These are phyloP conservation scores for Zapus hudsonius DNA, from an alignment of 2,113 vertebrate genomes.

Conservation along the genomic window DNA sequence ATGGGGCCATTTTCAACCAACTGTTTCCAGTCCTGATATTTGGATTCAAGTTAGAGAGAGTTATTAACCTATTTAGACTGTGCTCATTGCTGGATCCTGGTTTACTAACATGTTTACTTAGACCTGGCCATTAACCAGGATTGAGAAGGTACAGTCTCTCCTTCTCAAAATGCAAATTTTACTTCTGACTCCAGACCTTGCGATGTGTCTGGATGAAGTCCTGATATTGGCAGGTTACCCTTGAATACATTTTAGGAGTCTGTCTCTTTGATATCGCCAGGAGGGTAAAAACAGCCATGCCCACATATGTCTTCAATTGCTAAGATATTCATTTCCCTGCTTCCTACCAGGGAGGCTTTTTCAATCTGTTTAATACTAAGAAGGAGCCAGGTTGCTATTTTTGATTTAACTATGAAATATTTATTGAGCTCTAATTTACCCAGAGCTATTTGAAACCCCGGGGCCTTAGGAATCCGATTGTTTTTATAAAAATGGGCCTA, in stretches of 20 bases:
- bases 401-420: slow-evolving; percentile 76
- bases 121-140: background rate
- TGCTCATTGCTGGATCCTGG: background rate
- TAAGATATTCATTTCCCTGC: slow-evolving; percentile 60
- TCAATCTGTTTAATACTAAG: slow-evolving; percentile 65
- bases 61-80: slow-evolving; percentile 57
- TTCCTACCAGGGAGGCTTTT: slow-evolving; percentile 63
- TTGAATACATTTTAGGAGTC: slow-evolving; percentile 22
- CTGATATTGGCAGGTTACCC: slow-evolving; percentile 55
- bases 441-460: slow-evolving; percentile 61
- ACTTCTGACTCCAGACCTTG: slow-evolving; percentile 1
- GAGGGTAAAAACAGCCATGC: slow-evolving; percentile 11
- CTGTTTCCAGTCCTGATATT: slow-evolving; percentile 23
- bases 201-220: slow-evolving; percentile 41
- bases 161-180: slow-evolving; percentile 40
- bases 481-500: background rate
- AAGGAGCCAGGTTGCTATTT: slow-evolving; percentile 75
- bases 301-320: slow-evolving; percentile 76
- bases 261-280: slow-evolving; percentile 26
- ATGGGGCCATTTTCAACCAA: slow-evolving; percentile 32
- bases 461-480: slow-evolving; percentile 20
- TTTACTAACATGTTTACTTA: slow-evolving; percentile 46
- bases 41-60: slow-evolving; percentile 17
- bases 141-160: background rate
- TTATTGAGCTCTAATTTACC: slow-evolving; percentile 70